Evolutionary conservation across 2,888 invertebrate species (phyloP), one percentile per base, ranked within the genome.

Genomic region (Epistrophella euchroma): DNA sequence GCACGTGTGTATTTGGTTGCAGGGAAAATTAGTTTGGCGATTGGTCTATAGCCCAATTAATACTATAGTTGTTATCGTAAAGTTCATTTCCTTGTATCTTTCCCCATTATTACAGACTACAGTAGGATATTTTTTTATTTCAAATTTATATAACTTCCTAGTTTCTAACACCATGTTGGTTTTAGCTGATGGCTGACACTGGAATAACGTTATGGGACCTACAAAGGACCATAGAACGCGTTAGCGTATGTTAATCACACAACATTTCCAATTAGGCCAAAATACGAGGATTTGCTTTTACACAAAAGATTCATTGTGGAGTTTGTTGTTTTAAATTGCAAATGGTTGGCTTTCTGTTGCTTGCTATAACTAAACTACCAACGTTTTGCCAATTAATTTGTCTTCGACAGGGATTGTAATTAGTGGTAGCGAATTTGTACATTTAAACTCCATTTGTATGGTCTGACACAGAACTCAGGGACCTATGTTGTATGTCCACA

Each of bases 221-320:
- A 4, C 5, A 25, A 45, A 58, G 11, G 35, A 25, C 70, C 25
- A 45, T 37, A 37, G 32, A 64, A 28, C 66, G 47, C 64, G 71
- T 78, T 47, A 73, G 56, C 58, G 66, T 50, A 62, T 78, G 74
- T 35, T 76, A 60, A 76, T 70, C 50, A 70, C 40, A 70, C 50
- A 52, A 50, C 19, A 68, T 58, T 47, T 47, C 50, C 76, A 70
- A 60, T 68, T 70, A 55, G 56, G 47, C 47, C 22, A 11, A n/a
- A 28, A 28, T 64, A 47, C 45, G 17, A 22, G 73, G 47, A 37
- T 73, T 73, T 43, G 45, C 47, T 64, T 64, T 64, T 52, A 50
- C 28, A 9, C 32, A 32, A 15, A 55, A 28, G 9, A 58, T 17
- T 32, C 13, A 58, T 32, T 17, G n/a, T 13, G 19, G 37, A 11